Evolutionary conservation across 1,140 invertebrate genomes (phyloP), one percentile per base, ranked within the genome.

Genomic region (Drosophila kepulauana): DNA sequence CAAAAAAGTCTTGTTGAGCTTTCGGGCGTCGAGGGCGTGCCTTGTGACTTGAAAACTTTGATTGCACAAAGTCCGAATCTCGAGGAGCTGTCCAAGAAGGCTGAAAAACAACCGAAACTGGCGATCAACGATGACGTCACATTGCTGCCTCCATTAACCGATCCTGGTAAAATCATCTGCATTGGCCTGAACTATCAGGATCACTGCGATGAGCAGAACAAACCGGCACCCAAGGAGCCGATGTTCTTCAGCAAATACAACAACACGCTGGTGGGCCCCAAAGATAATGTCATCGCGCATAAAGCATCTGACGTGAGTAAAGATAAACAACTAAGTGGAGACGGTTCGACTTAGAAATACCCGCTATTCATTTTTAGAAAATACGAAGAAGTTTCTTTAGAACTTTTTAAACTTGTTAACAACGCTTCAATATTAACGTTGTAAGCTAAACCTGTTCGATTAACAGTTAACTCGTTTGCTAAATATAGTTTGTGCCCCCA

Each of bases 161-260:
- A 94, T 62, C 95, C 96, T 58, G 96, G 97, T 79, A 97, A 97
- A 93, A 93, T 97, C 28, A 94, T 95, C 6, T 97, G 96, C 92
- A 94, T 97, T 25, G 97, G 96, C 4, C 93, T 97, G 45, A 97
- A 97, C 91, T 97, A 97, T 76, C 94, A 92, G 68, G 96, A 96
- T 48, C 96, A 97, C 84, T 97, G 96, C 87, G 93, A 95, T 59
- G 97, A 97, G 92, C 96, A 97, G 86, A 95, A 95, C 64, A 87
- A 94, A 10, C 94, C 95, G 13, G 93, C 95, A 1, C 97, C 97
- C 1, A 93, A 94, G 56, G 95, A 95, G 79, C 96, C 96, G 1
- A 94, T 97, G 63, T 94, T 97, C 70, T 97, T 97, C 90, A 96
- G 94, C 91, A 97, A 97, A 93, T 97, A 96, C 79, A 93, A 96